A percentile compares a stretch with the other conserved stretches of the same genome.
Evolutionary conservation across 2,797 vertebrate species (phyloP).

Genomic region (Anguilla megastoma): DNA sequence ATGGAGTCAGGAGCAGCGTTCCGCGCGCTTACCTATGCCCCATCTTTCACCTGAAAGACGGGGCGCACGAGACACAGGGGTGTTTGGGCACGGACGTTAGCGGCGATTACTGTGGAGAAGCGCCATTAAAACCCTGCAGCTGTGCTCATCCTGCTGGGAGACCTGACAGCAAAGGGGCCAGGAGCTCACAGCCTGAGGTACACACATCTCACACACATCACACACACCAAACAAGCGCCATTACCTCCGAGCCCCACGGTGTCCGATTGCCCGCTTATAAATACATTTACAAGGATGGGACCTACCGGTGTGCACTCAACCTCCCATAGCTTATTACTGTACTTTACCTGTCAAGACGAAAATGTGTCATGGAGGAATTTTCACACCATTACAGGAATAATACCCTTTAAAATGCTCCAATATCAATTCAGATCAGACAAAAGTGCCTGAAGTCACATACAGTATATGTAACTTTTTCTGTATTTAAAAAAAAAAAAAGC

Average conservation of each 20-base stretch:
- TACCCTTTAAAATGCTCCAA: neutral
- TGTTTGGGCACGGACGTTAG: neutral
- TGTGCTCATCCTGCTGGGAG: neutral
- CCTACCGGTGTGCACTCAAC: neutral
- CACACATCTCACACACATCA: neutral
- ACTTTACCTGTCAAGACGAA: neutral
- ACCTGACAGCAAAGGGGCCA: neutral
- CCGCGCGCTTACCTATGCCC: conserved; percentile 12
- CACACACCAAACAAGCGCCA: neutral
- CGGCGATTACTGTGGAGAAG: neutral
- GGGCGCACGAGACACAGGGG: neutral
- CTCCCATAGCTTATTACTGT: neutral
- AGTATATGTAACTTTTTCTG: neutral
- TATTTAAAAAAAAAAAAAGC: neutral
- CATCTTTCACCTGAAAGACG: neutral
- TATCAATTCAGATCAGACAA: neutral
- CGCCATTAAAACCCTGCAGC: neutral
- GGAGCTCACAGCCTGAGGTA: neutral
- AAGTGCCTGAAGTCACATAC: neutral
- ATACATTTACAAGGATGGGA: neutral
- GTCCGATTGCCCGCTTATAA: neutral
- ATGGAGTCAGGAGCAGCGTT: neutral
- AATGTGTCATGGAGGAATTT: neutral
- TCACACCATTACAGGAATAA: neutral
- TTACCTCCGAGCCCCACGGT: neutral